Evolutionary conservation across 2,888 invertebrate genomes (phyloP).

Genomic region (Ischnus inquisitorius): DNA sequence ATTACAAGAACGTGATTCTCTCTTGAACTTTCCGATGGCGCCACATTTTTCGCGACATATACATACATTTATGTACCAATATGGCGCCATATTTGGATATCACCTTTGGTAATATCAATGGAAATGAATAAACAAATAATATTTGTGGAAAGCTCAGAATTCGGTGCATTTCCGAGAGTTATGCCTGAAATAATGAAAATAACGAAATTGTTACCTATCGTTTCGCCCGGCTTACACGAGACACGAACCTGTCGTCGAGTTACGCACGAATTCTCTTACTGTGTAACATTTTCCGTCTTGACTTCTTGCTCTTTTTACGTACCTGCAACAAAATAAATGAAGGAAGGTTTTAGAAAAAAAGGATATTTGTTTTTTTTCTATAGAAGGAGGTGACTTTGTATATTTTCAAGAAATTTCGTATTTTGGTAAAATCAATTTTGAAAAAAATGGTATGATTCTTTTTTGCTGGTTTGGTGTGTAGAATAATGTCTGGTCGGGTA

Average conservation of each 20-base stretch:
- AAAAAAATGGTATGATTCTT: background rate
- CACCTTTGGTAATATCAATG: no score
- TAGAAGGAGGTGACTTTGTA: background rate
- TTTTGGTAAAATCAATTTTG: background rate
- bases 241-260: slow-evolving; percentile 31
- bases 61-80: background rate
- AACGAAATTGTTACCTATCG: slow-evolving; percentile 48
- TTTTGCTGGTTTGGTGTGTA: no score
- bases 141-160: background rate
- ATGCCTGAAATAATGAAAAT: background rate
- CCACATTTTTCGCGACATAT: slow-evolving; percentile 41
- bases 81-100: no score
- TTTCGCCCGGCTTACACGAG: slow-evolving; percentile 43
- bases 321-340: slow-evolving; percentile 68
- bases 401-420: background rate
- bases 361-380: background rate
- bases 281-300: slow-evolving; percentile 16
- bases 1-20: slow-evolving; percentile 12
- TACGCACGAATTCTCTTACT: slow-evolving; percentile 38
- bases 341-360: slow-evolving; percentile 27
- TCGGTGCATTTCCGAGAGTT: background rate
- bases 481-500: no score
- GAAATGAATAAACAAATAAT: no score
- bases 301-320: slow-evolving; percentile 40
- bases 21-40: slow-evolving; percentile 38